Conservation (phyloP, 2,888 invertebrate genomes). For the Eurytoma adleriae region DNA sequence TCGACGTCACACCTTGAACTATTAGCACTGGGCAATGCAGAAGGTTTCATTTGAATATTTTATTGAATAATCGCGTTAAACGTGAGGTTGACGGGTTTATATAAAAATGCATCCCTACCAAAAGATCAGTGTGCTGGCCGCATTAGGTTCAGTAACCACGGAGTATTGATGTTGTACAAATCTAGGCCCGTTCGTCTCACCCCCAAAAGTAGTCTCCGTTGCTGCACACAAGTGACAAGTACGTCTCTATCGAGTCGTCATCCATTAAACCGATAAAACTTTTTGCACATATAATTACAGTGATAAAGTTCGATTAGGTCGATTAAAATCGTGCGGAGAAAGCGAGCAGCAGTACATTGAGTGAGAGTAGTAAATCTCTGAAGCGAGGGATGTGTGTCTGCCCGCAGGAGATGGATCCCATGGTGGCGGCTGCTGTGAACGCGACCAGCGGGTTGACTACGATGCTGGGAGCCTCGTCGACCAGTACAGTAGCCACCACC, state of each 20-base stretch:
- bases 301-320: not conserved
- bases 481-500: slow-evolving; percentile 3
- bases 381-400: slow-evolving; percentile 56
- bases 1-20: slow-evolving; percentile 57
- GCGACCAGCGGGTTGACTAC: slow-evolving; percentile 3
- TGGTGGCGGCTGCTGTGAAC: not conserved
- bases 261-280: not conserved
- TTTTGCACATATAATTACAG: not conserved
- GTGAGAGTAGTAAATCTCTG: slow-evolving; percentile 21
- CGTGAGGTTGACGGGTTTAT: slow-evolving; percentile 48
- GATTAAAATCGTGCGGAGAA: not conserved
- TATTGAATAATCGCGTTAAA: slow-evolving; percentile 67
- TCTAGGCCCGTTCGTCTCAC: not conserved
- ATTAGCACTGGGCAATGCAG: slow-evolving; percentile 2
- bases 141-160: slow-evolving; percentile 55
- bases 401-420: slow-evolving; percentile 57
- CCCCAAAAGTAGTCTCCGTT: slow-evolving; percentile 3
- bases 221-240: not conserved
- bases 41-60: slow-evolving; percentile 66
- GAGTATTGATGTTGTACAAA: slow-evolving; percentile 58
- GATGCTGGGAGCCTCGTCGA: not conserved
- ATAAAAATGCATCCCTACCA: slow-evolving; percentile 59
- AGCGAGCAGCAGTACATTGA: not conserved
- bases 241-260: slow-evolving; percentile 5
- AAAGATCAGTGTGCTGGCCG: slow-evolving; percentile 53